Percentiles rank a stretch among this genome's conserved stretches.
phyloP scores from a whole-genome alignment of 2,888 invertebrate genomes.

The Euclidia mi region DNA sequence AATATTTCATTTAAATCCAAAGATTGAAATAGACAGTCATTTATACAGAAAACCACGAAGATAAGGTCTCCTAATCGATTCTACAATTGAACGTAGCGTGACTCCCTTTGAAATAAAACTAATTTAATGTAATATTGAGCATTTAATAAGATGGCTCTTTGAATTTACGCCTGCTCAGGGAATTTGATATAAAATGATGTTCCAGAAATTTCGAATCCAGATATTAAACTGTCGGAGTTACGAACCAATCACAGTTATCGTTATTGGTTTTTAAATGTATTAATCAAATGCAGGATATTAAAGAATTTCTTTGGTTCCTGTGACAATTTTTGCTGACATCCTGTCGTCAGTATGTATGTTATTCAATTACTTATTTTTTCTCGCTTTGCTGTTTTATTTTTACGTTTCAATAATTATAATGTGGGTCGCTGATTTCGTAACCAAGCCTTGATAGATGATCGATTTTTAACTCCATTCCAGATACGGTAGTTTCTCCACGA shows the following conservation, averaged over 20 bases:
- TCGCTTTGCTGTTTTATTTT: not conserved
- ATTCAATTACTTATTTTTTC: constrained; percentile 30
- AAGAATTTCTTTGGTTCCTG: constrained; percentile 19
- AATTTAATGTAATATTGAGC: too few species aligned
- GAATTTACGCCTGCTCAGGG: not conserved
- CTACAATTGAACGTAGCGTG: too few species aligned
- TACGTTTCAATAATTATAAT: too few species aligned
- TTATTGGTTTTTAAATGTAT: constrained; percentile 18
- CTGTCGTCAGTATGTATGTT: not conserved
- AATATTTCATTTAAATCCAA: too few species aligned
- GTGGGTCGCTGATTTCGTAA: too few species aligned
- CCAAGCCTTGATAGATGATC: too few species aligned
- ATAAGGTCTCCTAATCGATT: too few species aligned
- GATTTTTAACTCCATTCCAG: too few species aligned
- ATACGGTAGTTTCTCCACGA: too few species aligned
- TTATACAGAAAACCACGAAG: too few species aligned
- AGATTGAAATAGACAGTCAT: too few species aligned
- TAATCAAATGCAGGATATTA: constrained; percentile 40
- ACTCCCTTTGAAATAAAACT: too few species aligned
- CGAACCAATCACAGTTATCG: constrained; percentile 10
- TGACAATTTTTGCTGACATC: constrained; percentile 18
- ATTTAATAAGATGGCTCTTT: not conserved
- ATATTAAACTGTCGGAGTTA: constrained; percentile 15
- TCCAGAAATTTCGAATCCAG: constrained; percentile 7
- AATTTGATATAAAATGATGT: constrained; percentile 13